Base-by-base conservation (phyloP, 2,888 invertebrate genomes). In the Acrobasis repandana region DNA sequence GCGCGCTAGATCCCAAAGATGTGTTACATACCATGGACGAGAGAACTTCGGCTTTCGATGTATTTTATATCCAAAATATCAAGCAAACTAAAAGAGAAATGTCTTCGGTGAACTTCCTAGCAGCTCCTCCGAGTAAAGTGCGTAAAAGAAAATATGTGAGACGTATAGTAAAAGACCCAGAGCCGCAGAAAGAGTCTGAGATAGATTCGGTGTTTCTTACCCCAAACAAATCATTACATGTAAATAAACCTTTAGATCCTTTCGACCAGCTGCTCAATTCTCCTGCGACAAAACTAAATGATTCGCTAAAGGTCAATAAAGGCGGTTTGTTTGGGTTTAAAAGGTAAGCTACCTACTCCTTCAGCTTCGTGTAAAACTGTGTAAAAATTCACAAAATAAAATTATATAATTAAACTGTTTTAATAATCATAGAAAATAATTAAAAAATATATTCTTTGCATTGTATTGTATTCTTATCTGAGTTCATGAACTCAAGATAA, bases 1-100 rank as follows among this genome's bases (percentile, higher is more conserved):
- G 77, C 43, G 82, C 75, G 15, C 59, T 90, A 52, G 85, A 89
- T 56, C 84, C 77, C 49, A 76, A 56, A 76, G 85, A 90, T 73
- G 74, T 87, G 16, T 67, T 89, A 18, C 76, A 74, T 64, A 78
- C 79, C 16, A 72, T 85, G 62, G 86, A 89, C 63, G 83, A 83
- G 49, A 88, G 84, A 70, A 80, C 79, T 70, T 85, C 88, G 1
- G 77, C 77, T 56, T 91, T 91, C 62, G 85, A 91, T 67, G 90
- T 89, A 14, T 91, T 83, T 83, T 92, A 84, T 61, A 91, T 90
- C 47, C 78, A 88, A 76, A 92, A 90, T 73, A 83, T 92, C 58
- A 92, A 91, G 68, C 88, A 89, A 81, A 85, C 86, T 51, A 90
- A 90, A 66, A 80, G 85, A 49, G 90, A 90, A 70, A 66, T 86